A percentile compares a stretch with the other conserved stretches of the same genome.
Evolutionary conservation across 2,797 vertebrate species (phyloP).

Genomic region (Artibeus lituratus): DNA sequence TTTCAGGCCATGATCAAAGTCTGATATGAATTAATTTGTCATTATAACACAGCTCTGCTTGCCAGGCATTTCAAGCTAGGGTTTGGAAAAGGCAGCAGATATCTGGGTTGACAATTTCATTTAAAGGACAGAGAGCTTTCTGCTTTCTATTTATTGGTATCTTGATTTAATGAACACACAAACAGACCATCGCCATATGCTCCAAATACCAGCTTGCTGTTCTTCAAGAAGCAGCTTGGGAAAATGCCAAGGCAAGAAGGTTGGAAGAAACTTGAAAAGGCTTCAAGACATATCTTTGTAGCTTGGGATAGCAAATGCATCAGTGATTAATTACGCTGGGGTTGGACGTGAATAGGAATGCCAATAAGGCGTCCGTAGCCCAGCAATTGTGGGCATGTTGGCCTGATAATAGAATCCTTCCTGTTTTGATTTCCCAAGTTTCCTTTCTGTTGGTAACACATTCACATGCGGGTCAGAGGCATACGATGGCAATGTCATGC

Average conservation of each 20-base stretch:
- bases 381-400: constrained; percentile 71
- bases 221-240: constrained; percentile 84
- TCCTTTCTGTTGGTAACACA: constrained; percentile 76
- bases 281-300: constrained; percentile 83
- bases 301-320: constrained; percentile 82
- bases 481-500: constrained; percentile 68
- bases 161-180: constrained; percentile 87
- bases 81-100: constrained; percentile 83
- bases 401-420: constrained; percentile 70
- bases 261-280: constrained; percentile 84
- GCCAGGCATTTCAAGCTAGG: constrained; percentile 83
- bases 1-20: constrained; percentile 85
- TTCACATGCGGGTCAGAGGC: constrained; percentile 76
- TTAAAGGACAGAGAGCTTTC: constrained; percentile 84
- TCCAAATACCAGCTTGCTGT: constrained; percentile 84
- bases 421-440: constrained; percentile 70
- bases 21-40: constrained; percentile 87
- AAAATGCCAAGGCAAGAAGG: constrained; percentile 82
- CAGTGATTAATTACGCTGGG: constrained; percentile 83
- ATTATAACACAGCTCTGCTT: constrained; percentile 83
- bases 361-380: constrained; percentile 78
- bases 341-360: constrained; percentile 81
- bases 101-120: constrained; percentile 86
- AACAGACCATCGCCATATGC: constrained; percentile 85
- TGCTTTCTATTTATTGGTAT: constrained; percentile 84